Conservation (phyloP, 1,140 invertebrate genomes). For the Hycleus cichorii region DNA sequence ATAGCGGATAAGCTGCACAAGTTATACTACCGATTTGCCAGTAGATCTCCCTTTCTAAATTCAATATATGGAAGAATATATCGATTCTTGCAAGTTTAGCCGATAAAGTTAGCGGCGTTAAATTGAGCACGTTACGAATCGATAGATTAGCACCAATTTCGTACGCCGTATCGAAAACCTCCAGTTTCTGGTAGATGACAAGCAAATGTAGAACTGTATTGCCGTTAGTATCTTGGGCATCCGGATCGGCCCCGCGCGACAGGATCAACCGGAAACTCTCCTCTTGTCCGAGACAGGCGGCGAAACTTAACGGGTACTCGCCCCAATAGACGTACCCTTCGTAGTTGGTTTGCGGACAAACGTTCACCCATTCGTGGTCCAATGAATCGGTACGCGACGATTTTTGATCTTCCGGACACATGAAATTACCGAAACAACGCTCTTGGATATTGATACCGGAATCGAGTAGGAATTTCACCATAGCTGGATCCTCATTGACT, state of each 20-base stretch:
- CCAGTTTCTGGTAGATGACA: slow-evolving; percentile 89
- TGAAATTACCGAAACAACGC: slow-evolving; percentile 90
- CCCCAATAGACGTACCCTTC: slow-evolving; percentile 98
- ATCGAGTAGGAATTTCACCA: slow-evolving; percentile 94
- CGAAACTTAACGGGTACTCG: slow-evolving; percentile 93
- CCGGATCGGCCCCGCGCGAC: slow-evolving; percentile 88
- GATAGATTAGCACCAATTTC: slow-evolving; percentile 81
- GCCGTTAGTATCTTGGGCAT: slow-evolving; percentile 94
- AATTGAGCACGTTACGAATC: slow-evolving; percentile 76
- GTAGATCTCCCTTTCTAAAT: slow-evolving; percentile 90
- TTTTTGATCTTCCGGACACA: slow-evolving; percentile 97
- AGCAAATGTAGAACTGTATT: slow-evolving; percentile 96
- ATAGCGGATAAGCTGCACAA: slow-evolving; percentile 94
- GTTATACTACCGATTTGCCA: slow-evolving; percentile 95
- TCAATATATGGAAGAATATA: slow-evolving; percentile 93
- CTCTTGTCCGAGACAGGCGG: slow-evolving; percentile 93
- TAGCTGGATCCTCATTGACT: slow-evolving; percentile 94
- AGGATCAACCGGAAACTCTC: slow-evolving; percentile 93
- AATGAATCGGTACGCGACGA: slow-evolving; percentile 74
- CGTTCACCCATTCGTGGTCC: slow-evolving; percentile 88
- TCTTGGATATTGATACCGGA: slow-evolving; percentile 86
- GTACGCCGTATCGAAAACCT: slow-evolving; percentile 91
- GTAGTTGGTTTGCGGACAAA: slow-evolving; percentile 84
- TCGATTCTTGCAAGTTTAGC: slow-evolving; percentile 89
- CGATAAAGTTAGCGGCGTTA: slow-evolving; percentile 89